A percentile compares a stretch with the other conserved stretches of the same genome.
Evolutionary conservation across 92 coral and sea anemone species (phyloP).

Genomic region (Ricordea florida): DNA sequence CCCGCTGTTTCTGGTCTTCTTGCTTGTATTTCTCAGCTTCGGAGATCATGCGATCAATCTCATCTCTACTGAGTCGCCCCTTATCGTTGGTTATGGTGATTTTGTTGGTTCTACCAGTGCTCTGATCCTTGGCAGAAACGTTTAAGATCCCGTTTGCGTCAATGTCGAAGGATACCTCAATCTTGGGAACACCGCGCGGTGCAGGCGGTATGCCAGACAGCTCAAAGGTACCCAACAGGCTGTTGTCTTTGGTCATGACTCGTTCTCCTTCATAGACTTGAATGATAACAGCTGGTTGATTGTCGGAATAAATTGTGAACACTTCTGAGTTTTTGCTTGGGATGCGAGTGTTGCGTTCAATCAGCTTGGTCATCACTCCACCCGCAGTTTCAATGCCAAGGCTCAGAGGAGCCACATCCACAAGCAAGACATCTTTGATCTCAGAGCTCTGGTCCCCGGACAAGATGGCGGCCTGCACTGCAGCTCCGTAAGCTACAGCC

Average conservation of each 20-base stretch:
- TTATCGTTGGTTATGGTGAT: slow-evolving; percentile 70
- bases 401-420: slow-evolving; percentile 65
- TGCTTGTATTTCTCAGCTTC: slow-evolving; percentile 69
- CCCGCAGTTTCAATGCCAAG: slow-evolving; percentile 62
- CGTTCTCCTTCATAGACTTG: slow-evolving; percentile 76
- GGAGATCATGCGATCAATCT: slow-evolving; percentile 60
- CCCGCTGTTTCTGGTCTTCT: slow-evolving; percentile 65
- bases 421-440: slow-evolving; percentile 63
- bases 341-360: slow-evolving; percentile 66
- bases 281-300: too few species aligned
- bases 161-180: slow-evolving; percentile 63
- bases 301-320: too few species aligned
- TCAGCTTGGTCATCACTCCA: slow-evolving; percentile 68
- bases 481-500: too few species aligned
- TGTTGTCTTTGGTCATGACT: slow-evolving; percentile 60
- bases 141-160: slow-evolving; percentile 77
- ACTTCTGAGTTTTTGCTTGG: slow-evolving; percentile 53
- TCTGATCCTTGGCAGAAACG: slow-evolving; percentile 70
- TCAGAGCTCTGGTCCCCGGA: slow-evolving; percentile 63
- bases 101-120: slow-evolving; percentile 39
- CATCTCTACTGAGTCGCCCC: slow-evolving; percentile 62
- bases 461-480: slow-evolving; percentile 68
- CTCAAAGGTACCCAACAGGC: slow-evolving; percentile 62
- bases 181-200: slow-evolving; percentile 68
- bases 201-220: slow-evolving; percentile 65